Evolutionary conservation across 2,113 vertebrate genomes (phyloP).

Genomic region (Phaetusa simplex): DNA sequence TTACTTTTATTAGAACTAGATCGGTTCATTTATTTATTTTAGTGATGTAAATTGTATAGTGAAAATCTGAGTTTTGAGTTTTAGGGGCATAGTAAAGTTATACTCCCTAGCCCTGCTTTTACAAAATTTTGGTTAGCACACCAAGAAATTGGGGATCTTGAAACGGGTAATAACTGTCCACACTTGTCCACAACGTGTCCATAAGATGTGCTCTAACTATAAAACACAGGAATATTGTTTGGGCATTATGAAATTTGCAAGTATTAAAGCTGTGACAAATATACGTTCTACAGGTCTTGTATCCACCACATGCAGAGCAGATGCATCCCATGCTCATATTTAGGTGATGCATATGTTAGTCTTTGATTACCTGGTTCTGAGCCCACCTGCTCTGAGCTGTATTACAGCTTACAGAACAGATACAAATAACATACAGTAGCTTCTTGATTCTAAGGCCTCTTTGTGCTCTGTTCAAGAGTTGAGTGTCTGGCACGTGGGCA

Average conservation of each 20-base stretch:
- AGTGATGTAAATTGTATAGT: background rate
- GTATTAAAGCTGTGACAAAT: background rate
- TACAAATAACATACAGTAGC: background rate
- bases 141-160: background rate
- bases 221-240: background rate
- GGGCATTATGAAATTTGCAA: background rate
- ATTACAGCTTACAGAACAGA: background rate
- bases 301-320: background rate
- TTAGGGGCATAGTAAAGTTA: background rate
- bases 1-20: background rate
- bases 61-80: background rate
- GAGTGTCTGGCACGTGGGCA: background rate
- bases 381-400: background rate
- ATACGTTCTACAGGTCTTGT: background rate
- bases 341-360: background rate
- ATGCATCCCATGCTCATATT: background rate
- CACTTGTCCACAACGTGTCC: background rate
- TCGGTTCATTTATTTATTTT: background rate
- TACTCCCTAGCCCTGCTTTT: background rate
- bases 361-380: background rate
- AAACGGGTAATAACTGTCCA: background rate
- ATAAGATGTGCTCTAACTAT: background rate
- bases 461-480: background rate
- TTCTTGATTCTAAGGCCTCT: background rate
- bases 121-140: background rate